A percentile compares a stretch with the other conserved stretches of the same genome.
phyloP scores from a whole-genome alignment of 2,797 vertebrate species.

The Erethizon dorsatum region DNA sequence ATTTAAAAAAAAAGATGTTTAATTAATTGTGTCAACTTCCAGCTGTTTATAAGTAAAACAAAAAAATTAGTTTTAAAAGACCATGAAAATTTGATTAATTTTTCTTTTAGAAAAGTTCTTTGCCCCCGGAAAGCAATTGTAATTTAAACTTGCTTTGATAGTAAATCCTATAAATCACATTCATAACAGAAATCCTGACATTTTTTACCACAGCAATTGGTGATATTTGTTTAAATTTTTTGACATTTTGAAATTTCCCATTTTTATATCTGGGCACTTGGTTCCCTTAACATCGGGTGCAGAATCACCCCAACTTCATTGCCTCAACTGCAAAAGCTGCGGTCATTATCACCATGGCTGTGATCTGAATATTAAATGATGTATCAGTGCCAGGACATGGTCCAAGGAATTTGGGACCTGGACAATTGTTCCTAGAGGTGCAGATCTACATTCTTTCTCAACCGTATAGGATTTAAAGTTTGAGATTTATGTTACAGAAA shows the following conservation, averaged over 20 bases:
- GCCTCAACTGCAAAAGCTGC: slow-evolving; percentile 65
- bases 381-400: not conserved
- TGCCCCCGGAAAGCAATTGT: not conserved
- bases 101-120: slow-evolving; percentile 66
- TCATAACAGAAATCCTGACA: slow-evolving; percentile 61
- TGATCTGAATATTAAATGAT: slow-evolving; percentile 78
- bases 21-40: not conserved
- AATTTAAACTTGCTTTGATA: slow-evolving; percentile 56
- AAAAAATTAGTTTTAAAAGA: not conserved
- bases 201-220: slow-evolving; percentile 27
- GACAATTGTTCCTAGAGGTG: slow-evolving; percentile 75
- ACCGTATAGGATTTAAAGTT: slow-evolving; percentile 9
- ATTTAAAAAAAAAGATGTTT: not conserved
- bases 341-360: slow-evolving; percentile 74
- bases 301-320: not conserved
- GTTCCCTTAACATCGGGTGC: not conserved
- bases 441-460: slow-evolving; percentile 19
- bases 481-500: slow-evolving; percentile 17
- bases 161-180: not conserved
- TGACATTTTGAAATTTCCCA: slow-evolving; percentile 71
- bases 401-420: slow-evolving; percentile 68
- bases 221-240: not conserved
- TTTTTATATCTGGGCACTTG: not conserved
- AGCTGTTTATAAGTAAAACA: not conserved
- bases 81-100: not conserved